These are phyloP conservation scores for Rotaria sp. DNA, from an alignment of 2,888 invertebrate species.

Conservation along the genomic window DNA sequence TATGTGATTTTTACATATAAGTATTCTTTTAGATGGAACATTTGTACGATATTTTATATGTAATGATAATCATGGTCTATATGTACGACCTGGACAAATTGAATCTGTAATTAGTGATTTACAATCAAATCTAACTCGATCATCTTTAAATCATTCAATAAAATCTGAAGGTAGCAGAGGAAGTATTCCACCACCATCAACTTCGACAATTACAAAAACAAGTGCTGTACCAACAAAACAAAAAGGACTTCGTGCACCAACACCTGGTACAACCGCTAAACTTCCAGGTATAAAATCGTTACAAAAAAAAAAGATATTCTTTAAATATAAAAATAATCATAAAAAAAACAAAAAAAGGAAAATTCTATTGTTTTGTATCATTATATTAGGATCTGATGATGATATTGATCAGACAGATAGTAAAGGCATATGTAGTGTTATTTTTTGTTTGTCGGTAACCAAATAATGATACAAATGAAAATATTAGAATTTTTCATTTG, in stretches of 20 bases:
- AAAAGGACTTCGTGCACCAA: not conserved
- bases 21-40: not conserved
- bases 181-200: constrained; percentile 34
- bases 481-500: too few relatives aligned
- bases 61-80: constrained; percentile 83
- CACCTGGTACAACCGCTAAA: not conserved
- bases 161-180: not conserved
- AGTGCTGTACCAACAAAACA: not conserved
- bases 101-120: constrained; percentile 14
- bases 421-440: too few relatives aligned
- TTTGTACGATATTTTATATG: constrained; percentile 79
- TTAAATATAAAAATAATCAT: not conserved
- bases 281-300: not conserved
- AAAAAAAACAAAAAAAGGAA: not conserved
- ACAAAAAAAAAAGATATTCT: not conserved
- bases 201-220: not conserved
- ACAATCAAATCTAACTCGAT: not conserved
- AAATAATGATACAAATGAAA: too few relatives aligned
- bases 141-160: not conserved
- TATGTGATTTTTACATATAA: not conserved
- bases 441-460: too few relatives aligned
- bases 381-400: not conserved
- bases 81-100: constrained; percentile 80
- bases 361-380: not conserved
- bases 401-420: not conserved